phyloP scores from a whole-genome alignment of 2,113 vertebrate species.

The Cochlearius cochlearius region DNA sequence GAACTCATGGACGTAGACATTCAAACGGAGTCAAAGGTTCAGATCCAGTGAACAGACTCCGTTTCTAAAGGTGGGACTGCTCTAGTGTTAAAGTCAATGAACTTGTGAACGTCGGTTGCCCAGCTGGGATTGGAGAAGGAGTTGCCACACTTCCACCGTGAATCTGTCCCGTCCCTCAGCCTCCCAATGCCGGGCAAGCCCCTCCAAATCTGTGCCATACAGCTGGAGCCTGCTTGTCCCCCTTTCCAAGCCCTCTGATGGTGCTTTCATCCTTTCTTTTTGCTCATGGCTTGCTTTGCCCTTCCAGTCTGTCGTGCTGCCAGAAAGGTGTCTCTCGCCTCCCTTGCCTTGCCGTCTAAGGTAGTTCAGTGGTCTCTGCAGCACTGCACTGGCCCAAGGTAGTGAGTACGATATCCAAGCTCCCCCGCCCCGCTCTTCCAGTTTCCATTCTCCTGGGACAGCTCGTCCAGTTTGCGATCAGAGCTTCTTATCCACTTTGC shows the following conservation, averaged over 20 bases:
- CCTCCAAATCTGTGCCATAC: neutral
- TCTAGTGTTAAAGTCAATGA: neutral
- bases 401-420: accelerated
- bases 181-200: neutral
- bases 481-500: neutral
- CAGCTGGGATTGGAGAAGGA: neutral
- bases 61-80: neutral
- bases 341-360: neutral
- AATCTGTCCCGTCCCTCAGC: neutral
- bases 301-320: neutral
- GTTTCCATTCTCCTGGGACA: neutral
- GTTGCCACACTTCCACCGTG: accelerated
- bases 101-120: neutral
- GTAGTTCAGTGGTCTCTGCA: neutral
- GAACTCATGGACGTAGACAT: neutral
- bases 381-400: neutral
- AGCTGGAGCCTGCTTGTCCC: neutral
- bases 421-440: neutral
- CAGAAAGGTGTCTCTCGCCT: neutral
- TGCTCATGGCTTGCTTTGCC: neutral
- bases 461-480: neutral
- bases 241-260: neutral
- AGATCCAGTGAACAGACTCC: neutral
- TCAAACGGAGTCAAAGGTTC: neutral
- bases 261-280: neutral